Base-by-base conservation (phyloP, 2,888 invertebrate genomes). In the Drosophila melanocephala region DNA sequence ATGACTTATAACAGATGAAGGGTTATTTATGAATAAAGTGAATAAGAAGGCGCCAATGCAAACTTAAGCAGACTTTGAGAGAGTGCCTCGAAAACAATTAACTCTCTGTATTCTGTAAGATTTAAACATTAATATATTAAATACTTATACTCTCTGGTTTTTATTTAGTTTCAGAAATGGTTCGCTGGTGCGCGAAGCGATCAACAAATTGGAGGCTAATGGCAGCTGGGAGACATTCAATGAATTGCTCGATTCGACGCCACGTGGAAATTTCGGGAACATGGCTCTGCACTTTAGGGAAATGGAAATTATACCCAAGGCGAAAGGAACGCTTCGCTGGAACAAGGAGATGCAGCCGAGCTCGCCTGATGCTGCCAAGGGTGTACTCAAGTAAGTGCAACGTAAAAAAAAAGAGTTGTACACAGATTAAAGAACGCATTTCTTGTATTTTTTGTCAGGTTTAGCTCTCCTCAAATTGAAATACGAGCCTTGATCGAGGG, bases 401-500 rank as follows among this genome's bases (percentile, higher is more conserved):
- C 4, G 37, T 6, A 5, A 19, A 5, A 14, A 14, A 7, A 6
- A 12, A 0, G 5, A 53, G 9, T 2, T 39, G 12, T 6, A 19
- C 1, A 10, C 22, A 12, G 1, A 5, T 26, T 50, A 26, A 62
- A 22, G 2, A 14, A 30, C 0, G n/a, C 19, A 0, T 16, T 12
- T 5, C 5, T 51, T 22, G 6, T 35, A 0, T 16, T 1, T 42
- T 16, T 4, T 26, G 47, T 10, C 39, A 93, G 93, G 83, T 94
- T 93, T 72, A 84, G 80, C 39, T 93, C 93, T 7, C 94, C 95
- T 52, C 97, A 97, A 94, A 95, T 96, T 55, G 98, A 99, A 94
- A 97, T 98, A 28, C 95, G 99, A 77, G 98, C 99, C 5, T 93
- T 98, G 53, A 94, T 99, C 50, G 99, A 99, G 94, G 98, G 98